These are phyloP conservation scores for Rutpela maculata DNA, from an alignment of 2,888 invertebrate species.

Conservation along the genomic window DNA sequence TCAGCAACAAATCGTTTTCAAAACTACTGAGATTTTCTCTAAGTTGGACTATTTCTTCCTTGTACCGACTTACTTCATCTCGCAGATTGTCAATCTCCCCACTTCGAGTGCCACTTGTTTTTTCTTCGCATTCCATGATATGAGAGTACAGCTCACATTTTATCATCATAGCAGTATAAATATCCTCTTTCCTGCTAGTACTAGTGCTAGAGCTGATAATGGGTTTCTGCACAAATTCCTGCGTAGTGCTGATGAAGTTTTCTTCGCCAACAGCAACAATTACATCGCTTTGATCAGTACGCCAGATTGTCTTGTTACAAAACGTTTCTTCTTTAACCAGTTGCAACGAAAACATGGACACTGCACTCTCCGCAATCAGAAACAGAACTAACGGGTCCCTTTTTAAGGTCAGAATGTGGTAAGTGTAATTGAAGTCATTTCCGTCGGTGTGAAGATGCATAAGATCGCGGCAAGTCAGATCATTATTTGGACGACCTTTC, in stretches of 20 bases:
- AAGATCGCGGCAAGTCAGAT: background rate
- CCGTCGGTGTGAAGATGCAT: background rate
- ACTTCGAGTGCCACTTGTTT: background rate
- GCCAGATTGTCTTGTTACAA: conserved; percentile 9
- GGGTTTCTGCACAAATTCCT: background rate
- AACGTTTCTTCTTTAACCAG: conserved; percentile 10
- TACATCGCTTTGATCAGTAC: conserved; percentile 14
- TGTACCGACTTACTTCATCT: background rate
- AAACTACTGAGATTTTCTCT: background rate
- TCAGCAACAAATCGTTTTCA: background rate
- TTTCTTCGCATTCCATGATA: background rate
- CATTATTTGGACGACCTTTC: background rate
- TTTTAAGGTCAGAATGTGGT: background rate
- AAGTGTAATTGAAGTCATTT: background rate
- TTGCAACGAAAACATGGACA: background rate
- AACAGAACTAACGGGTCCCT: background rate
- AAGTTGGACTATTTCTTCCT: background rate
- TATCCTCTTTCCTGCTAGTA: background rate
- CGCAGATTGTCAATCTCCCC: background rate
- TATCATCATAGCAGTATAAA: background rate
- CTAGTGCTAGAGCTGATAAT: too few relatives aligned
- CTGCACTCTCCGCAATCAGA: background rate
- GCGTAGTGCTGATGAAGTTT: background rate
- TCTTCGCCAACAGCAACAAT: conserved; percentile 18
- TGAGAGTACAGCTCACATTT: conserved; percentile 7